Evolutionary conservation across 2,797 vertebrate species (phyloP).

Genomic region (Coluber constrictor): DNA sequence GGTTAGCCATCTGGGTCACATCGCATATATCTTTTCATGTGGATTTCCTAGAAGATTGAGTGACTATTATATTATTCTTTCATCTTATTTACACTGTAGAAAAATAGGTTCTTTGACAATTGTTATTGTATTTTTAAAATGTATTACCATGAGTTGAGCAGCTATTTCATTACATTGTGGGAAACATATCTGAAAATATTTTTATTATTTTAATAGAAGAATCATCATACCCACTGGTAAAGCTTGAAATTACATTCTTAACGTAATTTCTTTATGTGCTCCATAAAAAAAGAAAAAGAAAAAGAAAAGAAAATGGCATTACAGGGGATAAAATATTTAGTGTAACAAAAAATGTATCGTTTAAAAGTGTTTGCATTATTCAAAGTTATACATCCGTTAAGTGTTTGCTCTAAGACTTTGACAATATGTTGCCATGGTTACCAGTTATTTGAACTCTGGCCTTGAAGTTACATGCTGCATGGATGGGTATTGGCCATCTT

Average conservation of each 20-base stretch:
- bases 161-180: conserved; percentile 65
- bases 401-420: conserved; percentile 76
- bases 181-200: conserved; percentile 57
- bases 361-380: conserved; percentile 79
- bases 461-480: conserved; percentile 66
- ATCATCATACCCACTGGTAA: conserved; percentile 63
- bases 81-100: conserved; percentile 58
- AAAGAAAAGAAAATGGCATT: conserved; percentile 45
- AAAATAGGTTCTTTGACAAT: conserved; percentile 60
- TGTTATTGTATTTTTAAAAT: conserved; percentile 60
- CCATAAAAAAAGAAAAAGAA: conserved; percentile 47
- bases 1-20: conserved; percentile 14
- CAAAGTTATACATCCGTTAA: conserved; percentile 74
- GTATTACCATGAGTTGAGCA: conserved; percentile 62
- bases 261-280: conserved; percentile 46
- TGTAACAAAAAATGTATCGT: conserved; percentile 79
- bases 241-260: conserved; percentile 65
- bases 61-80: conserved; percentile 44
- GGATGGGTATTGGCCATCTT: conserved; percentile 70
- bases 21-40: conserved; percentile 20
- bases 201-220: conserved; percentile 71
- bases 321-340: conserved; percentile 64
- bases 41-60: conserved; percentile 36
- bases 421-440: conserved; percentile 78
- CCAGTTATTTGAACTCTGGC: conserved; percentile 81